Base-by-base conservation (phyloP, 2,113 vertebrate species). In the Crotalus tigris region DNA sequence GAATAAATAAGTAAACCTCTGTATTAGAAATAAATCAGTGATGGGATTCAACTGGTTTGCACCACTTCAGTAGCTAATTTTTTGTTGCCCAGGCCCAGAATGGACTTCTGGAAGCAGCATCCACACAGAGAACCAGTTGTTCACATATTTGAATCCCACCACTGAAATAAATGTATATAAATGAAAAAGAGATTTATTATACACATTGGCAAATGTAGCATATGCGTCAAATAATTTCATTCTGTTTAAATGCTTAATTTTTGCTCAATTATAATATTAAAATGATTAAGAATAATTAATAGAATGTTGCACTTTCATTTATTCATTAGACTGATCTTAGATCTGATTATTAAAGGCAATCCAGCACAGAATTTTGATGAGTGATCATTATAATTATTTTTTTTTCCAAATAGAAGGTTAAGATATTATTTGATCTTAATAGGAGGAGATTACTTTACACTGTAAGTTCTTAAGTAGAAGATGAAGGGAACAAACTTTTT, bases 1-100 rank as follows among this genome's bases (percentile, higher is more conserved):
- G 88, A 93, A 93, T 91, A 29, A 94, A 92, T 95, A 89, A 87
- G 86, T 1, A 53, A 90, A 61, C 12, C 55, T 1, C 49, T 54
- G 90, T 81, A 1, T 21, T 23, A 17, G 24, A 91, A 15, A 12
- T 86, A 51, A 51, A 51, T 51, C 49, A 51, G 8, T 51, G 49
- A 7, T 51, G 49, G 49, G 49, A 9, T 51, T 51, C 49, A 51
- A 51, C 49, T 51, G 49, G 49, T 51, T 51, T 9, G 49, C 8
- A 51, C 49, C 49, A 51, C 49, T 51, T 51, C 8, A 1, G 49
- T 51, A 51, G 49, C 49, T 51, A 51, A 51, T 9, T 51, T 51
- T 9, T 51, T 51, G 49, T 51, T 51, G 49, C 49, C 49, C 49
- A 51, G 49, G 49, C 49, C 49, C 49, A 51, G 49, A 51, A 51